Base-by-base conservation (phyloP, 2,888 invertebrate genomes). In the Myopa tessellatipennis region DNA sequence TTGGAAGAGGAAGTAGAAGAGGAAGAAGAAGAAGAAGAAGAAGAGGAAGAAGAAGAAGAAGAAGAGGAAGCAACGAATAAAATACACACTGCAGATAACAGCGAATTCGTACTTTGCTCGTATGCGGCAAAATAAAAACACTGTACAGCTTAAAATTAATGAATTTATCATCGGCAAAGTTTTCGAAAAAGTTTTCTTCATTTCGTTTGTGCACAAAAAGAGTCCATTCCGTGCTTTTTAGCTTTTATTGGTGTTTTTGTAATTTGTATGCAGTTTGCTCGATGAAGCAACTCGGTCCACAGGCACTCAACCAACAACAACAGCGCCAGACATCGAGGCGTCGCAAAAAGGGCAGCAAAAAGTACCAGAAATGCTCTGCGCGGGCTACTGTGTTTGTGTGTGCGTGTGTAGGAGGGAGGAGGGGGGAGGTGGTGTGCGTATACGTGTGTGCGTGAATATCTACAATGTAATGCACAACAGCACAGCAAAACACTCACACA, bases 161-260 rank as follows among this genome's bases (percentile, higher is more conserved):
- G 84, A 85, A 86, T 85, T 85, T 85, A 86, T 85, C 85, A 86
- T 84, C 82, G 84, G 65, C 58, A 75, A 77, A 78, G 77, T 78
- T 77, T 65, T 52, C 36, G 8, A 58, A 80, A 81, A 81, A 82
- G 34, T 78, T 75, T 76, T 40, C 45, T 78, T 68, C 76, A 74
- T 76, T 79, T 76, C 74, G 71, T 77, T 79, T 68, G 65, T 69
- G 34, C 14, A 4, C 65, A 34, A 55, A 26, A 60, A 60, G 18
- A 58, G 40, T 73, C 71, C 4, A n/a, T 18, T 79, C 77, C 76
- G 69, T 77, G 74, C 68, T 61, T 36, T 58, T 65, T 45, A 74
- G 68, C 70, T 77, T 78, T 77, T 69, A 65, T 78, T 74, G 61
- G 1, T 26, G 61, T 74, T 71, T 76, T 75, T 78, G 71, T 72